Percentiles rank a stretch among this genome's conserved stretches.
Evolutionary conservation across 2,113 vertebrate genomes (phyloP).

Genomic region (Potamarius usumacintae): DNA sequence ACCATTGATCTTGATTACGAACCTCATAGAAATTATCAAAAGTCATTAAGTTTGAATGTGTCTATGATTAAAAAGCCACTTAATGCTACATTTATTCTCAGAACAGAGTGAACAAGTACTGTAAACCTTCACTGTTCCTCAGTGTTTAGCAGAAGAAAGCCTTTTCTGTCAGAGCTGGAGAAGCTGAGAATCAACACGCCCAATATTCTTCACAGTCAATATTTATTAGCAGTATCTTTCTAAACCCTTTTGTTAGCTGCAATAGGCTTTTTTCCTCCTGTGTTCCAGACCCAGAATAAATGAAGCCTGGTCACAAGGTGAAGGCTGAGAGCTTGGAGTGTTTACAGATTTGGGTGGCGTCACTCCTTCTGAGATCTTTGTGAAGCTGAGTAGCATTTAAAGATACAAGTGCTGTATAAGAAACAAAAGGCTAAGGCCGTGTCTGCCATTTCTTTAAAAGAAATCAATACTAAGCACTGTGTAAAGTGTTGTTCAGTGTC

Average conservation of each 20-base stretch:
- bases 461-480: background rate
- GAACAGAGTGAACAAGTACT: conserved; percentile 20
- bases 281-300: conserved; percentile 27
- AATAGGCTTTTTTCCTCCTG: background rate
- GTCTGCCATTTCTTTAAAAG: background rate
- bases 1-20: background rate
- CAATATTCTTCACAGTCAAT: conserved; percentile 21
- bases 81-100: conserved; percentile 3
- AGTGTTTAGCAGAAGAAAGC: background rate
- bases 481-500: background rate
- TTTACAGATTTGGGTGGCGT: conserved; percentile 17
- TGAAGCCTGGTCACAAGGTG: background rate
- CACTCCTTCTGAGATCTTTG: background rate
- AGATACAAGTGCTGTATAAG: background rate
- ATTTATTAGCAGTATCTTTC: conserved; percentile 41
- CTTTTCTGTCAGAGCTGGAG: conserved; percentile 17
- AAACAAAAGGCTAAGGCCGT: background rate
- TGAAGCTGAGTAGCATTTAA: conserved; percentile 18
- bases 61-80: background rate
- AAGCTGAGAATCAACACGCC: conserved; percentile 19
- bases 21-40: background rate
- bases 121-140: background rate
- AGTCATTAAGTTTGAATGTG: background rate
- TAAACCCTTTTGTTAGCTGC: background rate
- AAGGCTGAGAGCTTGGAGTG: conserved; percentile 17